Conservation (phyloP, 2,113 vertebrate species). For the Gulo gulo region DNA sequence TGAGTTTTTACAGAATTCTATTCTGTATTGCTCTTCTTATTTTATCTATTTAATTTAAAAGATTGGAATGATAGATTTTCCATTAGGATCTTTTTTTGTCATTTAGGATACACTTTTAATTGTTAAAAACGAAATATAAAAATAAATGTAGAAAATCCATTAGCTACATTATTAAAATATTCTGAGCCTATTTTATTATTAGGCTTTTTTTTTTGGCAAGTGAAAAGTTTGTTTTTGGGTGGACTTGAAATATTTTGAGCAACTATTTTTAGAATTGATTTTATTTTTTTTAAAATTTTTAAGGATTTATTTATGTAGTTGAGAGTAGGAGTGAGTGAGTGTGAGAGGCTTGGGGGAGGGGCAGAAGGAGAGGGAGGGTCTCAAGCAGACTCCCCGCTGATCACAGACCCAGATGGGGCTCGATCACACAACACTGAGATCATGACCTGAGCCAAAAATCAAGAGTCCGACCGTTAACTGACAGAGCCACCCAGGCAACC, state of each 20-base stretch:
- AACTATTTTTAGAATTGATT: constrained; percentile 46
- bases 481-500: not conserved
- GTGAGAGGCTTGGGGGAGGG: not conserved
- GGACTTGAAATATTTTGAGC: not conserved
- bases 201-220: not conserved
- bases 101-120: not conserved
- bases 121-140: not conserved
- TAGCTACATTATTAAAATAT: constrained; percentile 4
- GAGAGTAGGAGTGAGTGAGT: too few relatives aligned
- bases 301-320: not conserved
- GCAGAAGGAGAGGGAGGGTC: not conserved
- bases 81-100: not conserved
- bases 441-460: not conserved
- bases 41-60: constrained; percentile 28
- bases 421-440: not conserved
- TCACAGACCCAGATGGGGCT: not conserved
- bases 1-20: not conserved
- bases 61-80: not conserved
- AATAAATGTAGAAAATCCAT: not conserved
- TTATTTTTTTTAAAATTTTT: not conserved
- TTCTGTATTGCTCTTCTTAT: not conserved
- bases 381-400: not conserved
- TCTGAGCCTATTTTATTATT: not conserved
- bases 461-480: not conserved
- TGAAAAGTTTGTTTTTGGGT: constrained; percentile 5